Evolutionary conservation across 2,888 invertebrate genomes (phyloP), one percentile per base, ranked within the genome.

Genomic region (Standfussiana lucernea): DNA sequence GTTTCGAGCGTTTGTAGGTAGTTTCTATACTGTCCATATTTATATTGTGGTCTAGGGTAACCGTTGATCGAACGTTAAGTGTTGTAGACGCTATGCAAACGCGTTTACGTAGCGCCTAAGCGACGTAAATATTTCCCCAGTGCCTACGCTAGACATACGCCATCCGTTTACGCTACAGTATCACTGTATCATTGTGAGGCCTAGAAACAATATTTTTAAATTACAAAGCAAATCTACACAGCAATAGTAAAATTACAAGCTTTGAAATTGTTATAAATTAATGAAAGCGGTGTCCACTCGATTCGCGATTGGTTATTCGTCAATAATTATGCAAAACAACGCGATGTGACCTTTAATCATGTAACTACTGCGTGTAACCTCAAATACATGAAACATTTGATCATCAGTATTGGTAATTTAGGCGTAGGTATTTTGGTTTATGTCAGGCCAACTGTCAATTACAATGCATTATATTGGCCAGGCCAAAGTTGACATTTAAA

Each of bases 261-360:
- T 47, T 53, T 53, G 24, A 50, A 74, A 56, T 40, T 28, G 53
- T 56, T 40, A 62, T 35, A 64, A 42, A 82, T 79, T 75, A 1
- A 82, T 77, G 42, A 37, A 64, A 45, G n/a, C 35, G 40, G 21
- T 6, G 21, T n/a, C 37, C n/a, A 28, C 4, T 50, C 8, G 28
- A 65, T 66, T 53, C n/a, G 15, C 18, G 35, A 42, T 82, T 47
- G 42, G 67, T 28, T 40, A 62, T 76, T 56, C 21, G 62, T 42
- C 62, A 80, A 56, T 68, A 64, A 82, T 82, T 82, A 80, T 77
- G 82, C 82, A 82, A 77, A 82, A 68, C 67, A 28, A 24, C 61
- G 7, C 21, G 28, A 67, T 67, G 45, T 47, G 77, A 47, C 47
- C 62, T 82, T 62, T 76, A 15, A 68, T 82, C 28, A 11, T 10